Base-by-base conservation (phyloP, 2,888 invertebrate species). In the Pterostichus niger region DNA sequence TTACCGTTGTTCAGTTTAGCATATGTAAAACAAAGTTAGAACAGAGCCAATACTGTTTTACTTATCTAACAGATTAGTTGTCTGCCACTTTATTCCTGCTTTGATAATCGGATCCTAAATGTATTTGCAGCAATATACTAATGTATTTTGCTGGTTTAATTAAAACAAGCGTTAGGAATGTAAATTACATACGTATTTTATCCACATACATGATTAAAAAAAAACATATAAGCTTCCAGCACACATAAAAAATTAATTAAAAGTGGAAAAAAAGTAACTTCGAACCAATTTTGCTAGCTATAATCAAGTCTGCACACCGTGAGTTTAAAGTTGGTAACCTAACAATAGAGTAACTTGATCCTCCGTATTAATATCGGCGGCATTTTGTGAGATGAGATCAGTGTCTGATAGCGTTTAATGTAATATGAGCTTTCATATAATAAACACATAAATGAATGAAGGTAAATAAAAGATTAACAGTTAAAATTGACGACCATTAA, bases 171-270 rank as follows among this genome's bases (percentile, higher is more conserved):
- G 35, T 7, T 13, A 40, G 31, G 64, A 64, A 64, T 64, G 64
- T 64, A 64, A 33, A 56, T 56, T 56, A 56, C 3, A 10, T 64
- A 56, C 3, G 5, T 64, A 64, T 64, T 33, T 61, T 61, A 33
- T 61, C 31, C 11, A 17, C 56, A 2, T 31, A 61, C 33, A 35
- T 35, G 11, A 64, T 61, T 61, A 64, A 64, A 64, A 64, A 13
- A 49, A 49, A 9, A 61, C 33, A 64, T 31, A n/a, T 31, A 56
- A 59, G 59, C 59, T 59, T 56, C 24, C 31, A 33, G 33, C 31
- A 61, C 11, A 31, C 61, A 33, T 61, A 61, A 61, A 61, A 61
- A 64, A 64, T 40, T 64, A 64, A 64, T 64, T 64, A 64, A 64
- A 61, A 64, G 3, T n/a, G 13, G 31, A 64, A 64, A 64, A 64